Evolutionary conservation across 2,888 invertebrate genomes (phyloP).

Genomic region (Habrosyne pyritoides): DNA sequence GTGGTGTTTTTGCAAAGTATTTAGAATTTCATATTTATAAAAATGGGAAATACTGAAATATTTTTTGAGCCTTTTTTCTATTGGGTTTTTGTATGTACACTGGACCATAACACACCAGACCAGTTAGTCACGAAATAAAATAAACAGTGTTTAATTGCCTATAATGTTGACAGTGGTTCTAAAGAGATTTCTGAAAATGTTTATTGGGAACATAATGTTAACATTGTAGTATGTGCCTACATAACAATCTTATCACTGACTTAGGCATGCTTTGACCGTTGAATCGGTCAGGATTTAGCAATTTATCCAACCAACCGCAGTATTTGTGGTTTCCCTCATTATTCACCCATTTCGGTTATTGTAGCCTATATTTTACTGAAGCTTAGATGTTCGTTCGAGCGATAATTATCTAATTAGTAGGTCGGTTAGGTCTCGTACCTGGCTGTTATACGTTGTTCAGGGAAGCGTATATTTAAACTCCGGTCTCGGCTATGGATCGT

Average conservation of each 20-base stretch:
- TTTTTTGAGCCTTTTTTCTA: no score
- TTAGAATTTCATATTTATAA: no score
- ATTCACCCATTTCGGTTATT: slow-evolving; percentile 13
- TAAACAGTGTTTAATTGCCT: no score
- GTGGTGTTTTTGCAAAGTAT: no score
- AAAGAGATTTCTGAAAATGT: no score
- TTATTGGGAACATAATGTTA: no score
- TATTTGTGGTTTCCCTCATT: slow-evolving; percentile 17
- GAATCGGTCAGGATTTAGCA: slow-evolving; percentile 5
- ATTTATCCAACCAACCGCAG: slow-evolving; percentile 8
- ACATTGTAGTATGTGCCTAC: no score
- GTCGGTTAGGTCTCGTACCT: slow-evolving; percentile 56
- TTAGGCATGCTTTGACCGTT: neutral
- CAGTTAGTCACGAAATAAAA: no score
- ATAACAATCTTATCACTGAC: neutral
- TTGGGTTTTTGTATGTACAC: no score
- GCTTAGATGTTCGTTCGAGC: slow-evolving; percentile 65
- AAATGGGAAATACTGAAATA: no score
- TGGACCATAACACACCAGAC: no score
- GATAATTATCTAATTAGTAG: slow-evolving; percentile 70
- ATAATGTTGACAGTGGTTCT: no score
- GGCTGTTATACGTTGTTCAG: slow-evolving; percentile 60
- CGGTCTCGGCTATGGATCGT: slow-evolving; percentile 8
- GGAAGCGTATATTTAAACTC: slow-evolving; percentile 49
- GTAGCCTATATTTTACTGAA: slow-evolving; percentile 28